phyloP scores from a whole-genome alignment of 1,140 invertebrate genomes.

The Cephus cinctus region DNA sequence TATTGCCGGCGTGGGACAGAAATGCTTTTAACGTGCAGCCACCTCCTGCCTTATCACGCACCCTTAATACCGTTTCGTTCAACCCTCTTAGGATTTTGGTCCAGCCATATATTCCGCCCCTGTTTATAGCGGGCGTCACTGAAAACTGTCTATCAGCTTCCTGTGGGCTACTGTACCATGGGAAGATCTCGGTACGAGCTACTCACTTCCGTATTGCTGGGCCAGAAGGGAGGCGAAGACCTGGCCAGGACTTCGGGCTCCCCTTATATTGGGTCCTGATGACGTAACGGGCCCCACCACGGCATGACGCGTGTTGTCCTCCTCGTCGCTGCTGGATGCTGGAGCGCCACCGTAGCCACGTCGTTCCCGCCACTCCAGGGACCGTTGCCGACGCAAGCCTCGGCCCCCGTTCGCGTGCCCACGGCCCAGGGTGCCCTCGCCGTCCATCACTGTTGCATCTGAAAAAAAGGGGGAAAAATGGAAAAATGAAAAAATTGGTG shows the following conservation, averaged over 20 bases:
- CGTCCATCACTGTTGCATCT: slow-evolving; percentile 56
- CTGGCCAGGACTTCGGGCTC: slow-evolving; percentile 60
- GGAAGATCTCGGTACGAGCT: no score
- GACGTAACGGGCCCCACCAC: slow-evolving; percentile 37
- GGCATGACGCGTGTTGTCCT: slow-evolving; percentile 58
- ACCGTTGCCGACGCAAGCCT: slow-evolving; percentile 61
- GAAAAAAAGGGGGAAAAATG: no score
- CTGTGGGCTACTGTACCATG: no score
- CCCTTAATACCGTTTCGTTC: no score
- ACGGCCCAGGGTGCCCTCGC: slow-evolving; percentile 50
- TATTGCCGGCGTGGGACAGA: slow-evolving; percentile 1
- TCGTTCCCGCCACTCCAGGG: slow-evolving; percentile 64
- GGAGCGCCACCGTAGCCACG: slow-evolving; percentile 53
- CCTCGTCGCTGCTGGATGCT: slow-evolving; percentile 63
- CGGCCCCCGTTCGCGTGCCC: slow-evolving; percentile 46
- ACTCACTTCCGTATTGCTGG: slow-evolving; percentile 50
- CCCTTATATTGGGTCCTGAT: slow-evolving; percentile 46
- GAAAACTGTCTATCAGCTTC: no score
- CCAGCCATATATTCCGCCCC: no score
- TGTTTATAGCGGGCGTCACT: no score
- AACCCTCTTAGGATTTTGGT: no score
- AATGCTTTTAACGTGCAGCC: no score
- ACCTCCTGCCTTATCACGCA: no score
- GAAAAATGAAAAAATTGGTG: no score
- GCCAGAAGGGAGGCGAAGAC: slow-evolving; percentile 65